Percentiles rank a stretch among this genome's conserved stretches.
Evolutionary conservation across 2,113 vertebrate genomes (phyloP).

Genomic region (Cyanocitta stelleri): DNA sequence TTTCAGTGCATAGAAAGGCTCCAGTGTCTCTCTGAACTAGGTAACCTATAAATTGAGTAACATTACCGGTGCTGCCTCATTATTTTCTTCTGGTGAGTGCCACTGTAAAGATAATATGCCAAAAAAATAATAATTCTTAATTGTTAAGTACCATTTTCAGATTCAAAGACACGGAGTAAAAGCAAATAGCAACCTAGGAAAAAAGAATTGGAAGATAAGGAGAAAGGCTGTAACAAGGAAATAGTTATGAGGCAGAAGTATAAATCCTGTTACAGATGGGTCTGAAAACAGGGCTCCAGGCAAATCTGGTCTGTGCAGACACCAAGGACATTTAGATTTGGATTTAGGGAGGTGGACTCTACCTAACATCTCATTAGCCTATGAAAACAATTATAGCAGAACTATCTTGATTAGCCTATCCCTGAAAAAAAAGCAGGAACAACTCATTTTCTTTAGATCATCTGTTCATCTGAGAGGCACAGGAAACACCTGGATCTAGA

Average conservation of each 20-base stretch:
- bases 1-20: neutral
- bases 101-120: neutral
- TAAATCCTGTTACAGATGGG: neutral
- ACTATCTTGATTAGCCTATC: neutral
- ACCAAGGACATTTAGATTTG: neutral
- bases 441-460: neutral
- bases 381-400: neutral
- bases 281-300: neutral
- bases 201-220: neutral
- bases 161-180: neutral
- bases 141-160: neutral
- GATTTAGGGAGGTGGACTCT: neutral
- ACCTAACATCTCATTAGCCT: neutral
- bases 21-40: slow-evolving; percentile 17
- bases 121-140: slow-evolving; percentile 9
- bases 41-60: slow-evolving; percentile 22
- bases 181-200: neutral
- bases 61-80: neutral
- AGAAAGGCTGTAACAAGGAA: neutral
- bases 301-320: neutral
- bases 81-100: slow-evolving; percentile 4
- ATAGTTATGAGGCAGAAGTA: neutral
- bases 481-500: neutral
- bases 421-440: neutral
- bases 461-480: neutral